Percentiles rank a stretch among this genome's conserved stretches.
phyloP scores from a whole-genome alignment of 2,888 invertebrate species.

The Phaedon cochleariae region DNA sequence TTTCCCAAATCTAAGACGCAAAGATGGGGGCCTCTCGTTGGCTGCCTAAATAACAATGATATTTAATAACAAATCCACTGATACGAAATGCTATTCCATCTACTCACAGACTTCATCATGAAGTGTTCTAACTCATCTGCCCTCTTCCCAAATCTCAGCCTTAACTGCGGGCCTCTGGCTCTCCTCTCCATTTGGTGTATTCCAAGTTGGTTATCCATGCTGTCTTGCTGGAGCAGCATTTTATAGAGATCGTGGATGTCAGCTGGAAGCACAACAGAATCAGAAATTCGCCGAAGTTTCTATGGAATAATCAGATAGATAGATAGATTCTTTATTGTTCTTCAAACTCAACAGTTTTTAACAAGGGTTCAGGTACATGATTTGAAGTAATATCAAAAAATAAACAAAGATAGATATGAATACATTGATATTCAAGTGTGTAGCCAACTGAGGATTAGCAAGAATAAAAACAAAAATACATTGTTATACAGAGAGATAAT shows the following conservation, averaged over 20 bases:
- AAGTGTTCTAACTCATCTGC: constrained; percentile 63
- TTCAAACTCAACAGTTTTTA: too few relatives aligned
- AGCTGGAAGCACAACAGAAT: constrained; percentile 50
- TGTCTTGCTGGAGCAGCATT: constrained; percentile 70
- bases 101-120: constrained; percentile 16
- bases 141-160: constrained; percentile 79
- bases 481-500: too few relatives aligned
- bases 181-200: constrained; percentile 80
- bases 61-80: not conserved
- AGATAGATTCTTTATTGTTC: too few relatives aligned
- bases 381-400: too few relatives aligned
- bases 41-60: constrained; percentile 21
- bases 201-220: constrained; percentile 68
- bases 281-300: not conserved
- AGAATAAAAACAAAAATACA: too few relatives aligned
- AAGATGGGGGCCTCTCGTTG: constrained; percentile 36
- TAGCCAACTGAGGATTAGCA: too few relatives aligned
- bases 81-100: too few relatives aligned
- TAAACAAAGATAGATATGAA: too few relatives aligned
- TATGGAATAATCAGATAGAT: too few relatives aligned
- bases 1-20: constrained; percentile 41
- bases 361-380: too few relatives aligned
- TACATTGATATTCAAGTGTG: too few relatives aligned
- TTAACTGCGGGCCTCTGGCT: constrained; percentile 78
- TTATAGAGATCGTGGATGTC: constrained; percentile 69